These are phyloP conservation scores for Calidris pygmaea DNA, from an alignment of 2,113 vertebrate species.

Conservation along the genomic window DNA sequence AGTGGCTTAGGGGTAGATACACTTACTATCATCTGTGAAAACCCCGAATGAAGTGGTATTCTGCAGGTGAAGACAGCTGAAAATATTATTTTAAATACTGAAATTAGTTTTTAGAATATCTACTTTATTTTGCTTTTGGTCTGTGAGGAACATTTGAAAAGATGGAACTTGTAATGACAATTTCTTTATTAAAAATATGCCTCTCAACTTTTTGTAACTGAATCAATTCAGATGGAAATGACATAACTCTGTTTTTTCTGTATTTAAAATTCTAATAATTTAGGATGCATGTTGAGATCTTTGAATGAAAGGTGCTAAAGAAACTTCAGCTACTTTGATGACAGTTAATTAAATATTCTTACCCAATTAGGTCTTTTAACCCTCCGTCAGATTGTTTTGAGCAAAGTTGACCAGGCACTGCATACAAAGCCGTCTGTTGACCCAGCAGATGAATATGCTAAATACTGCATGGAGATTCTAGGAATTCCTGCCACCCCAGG, in stretches of 20 bases:
- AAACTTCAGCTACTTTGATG: neutral
- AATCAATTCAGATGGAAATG: neutral
- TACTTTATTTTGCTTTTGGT: neutral
- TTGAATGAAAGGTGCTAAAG: neutral
- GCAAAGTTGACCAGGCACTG: constrained; percentile 91
- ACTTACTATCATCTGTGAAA: neutral
- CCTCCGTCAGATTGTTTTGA: constrained; percentile 91
- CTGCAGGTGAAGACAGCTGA: neutral
- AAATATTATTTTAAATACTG: neutral
- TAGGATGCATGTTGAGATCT: neutral
- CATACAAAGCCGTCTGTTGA: constrained; percentile 80
- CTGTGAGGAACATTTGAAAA: neutral
- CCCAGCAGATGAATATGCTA: constrained; percentile 86
- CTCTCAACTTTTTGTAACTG: neutral
- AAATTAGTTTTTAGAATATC: neutral
- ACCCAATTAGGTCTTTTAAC: constrained; percentile 85
- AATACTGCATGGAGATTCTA: constrained; percentile 84
- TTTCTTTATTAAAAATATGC: neutral
- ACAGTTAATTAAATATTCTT: constrained; percentile 5
- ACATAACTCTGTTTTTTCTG: neutral
- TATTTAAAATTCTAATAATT: neutral
- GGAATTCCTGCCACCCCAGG: constrained; percentile 91
- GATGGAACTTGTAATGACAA: neutral
- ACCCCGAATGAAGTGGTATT: neutral
- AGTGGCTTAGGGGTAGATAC: neutral